Base-by-base conservation (phyloP, 2,888 invertebrate species). In the Lycocerus yunnanus region DNA sequence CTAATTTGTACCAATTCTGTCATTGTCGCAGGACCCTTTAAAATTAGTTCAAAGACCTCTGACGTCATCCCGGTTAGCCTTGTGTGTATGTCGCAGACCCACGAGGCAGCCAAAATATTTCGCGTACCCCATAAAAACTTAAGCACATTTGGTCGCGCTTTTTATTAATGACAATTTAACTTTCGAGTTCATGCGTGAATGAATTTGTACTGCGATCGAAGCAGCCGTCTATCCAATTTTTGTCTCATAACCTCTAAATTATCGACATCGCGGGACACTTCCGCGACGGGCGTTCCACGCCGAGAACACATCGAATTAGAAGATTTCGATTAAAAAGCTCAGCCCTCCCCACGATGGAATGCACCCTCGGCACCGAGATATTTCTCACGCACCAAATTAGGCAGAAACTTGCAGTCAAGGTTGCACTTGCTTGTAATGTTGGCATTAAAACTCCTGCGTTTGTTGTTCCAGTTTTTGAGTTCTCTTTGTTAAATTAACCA, bases 301-400 rank as follows among this genome's bases (percentile, higher is more conserved):
- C 27, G 27, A 27, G 27, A 27, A 27, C 27, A n/a, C 43, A 43
- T 43, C 6, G 43, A 6, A 43, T 43, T 43, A 43, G 43, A 43
- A n/a, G 27, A 27, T n/a, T 4, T 27, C 27, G 27, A 27, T 27
- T 27, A 27, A 27, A 13, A 61, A 61, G 10, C n/a, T 11, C 16
- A 63, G 20, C 16, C 60, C 18, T 61, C 73, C 68, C 58, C 71
- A 68, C 69, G 18, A 11, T 6, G 80, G 81, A 82, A 81, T 81
- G 81, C 80, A 80, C 76, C 80, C 82, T 74, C 77, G 81, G 81
- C 81, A 82, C 79, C 81, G 81, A 79, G 79, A 80, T 81, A 82
- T 83, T 84, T 84, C 84, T 83, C 84, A 84, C 84, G 84, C 81
- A 82, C 84, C 84, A 84, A 84, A 82, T 83, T 82, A 72, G 71